phyloP scores from a whole-genome alignment of 2,888 invertebrate species.

The Diplolepis rosae region DNA sequence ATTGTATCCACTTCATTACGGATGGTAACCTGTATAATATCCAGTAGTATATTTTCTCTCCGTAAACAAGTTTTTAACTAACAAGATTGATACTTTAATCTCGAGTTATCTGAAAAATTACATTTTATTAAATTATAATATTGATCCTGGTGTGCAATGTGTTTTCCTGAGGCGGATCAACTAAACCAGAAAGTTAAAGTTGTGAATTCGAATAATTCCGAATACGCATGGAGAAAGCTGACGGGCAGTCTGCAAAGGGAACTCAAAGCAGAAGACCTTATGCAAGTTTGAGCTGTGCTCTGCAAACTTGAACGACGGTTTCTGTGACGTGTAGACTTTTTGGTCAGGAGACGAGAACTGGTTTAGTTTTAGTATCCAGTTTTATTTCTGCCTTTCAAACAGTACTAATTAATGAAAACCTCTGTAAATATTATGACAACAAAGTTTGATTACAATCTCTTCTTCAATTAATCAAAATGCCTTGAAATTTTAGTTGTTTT shows the following conservation, averaged over 20 bases:
- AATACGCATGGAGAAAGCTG: slow-evolving; percentile 6
- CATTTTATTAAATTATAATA: neutral
- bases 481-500: neutral
- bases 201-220: slow-evolving; percentile 1
- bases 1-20: too few relatives aligned
- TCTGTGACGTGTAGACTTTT: slow-evolving; percentile 5
- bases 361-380: slow-evolving; percentile 7
- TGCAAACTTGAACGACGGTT: slow-evolving; percentile 24
- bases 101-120: neutral
- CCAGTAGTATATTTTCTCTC: too few relatives aligned
- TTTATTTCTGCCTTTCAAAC: slow-evolving; percentile 4
- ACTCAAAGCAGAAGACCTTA: slow-evolving; percentile 26
- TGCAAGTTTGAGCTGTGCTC: slow-evolving; percentile 27
- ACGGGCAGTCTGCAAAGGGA: neutral
- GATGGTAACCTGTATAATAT: too few relatives aligned
- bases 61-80: too few relatives aligned
- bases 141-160: neutral
- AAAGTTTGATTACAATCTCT: neutral
- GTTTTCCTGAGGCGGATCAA: neutral
- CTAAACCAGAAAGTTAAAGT: neutral
- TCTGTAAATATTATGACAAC: neutral
- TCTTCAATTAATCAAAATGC: neutral
- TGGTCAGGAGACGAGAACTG: slow-evolving; percentile 2
- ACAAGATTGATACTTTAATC: too few relatives aligned
- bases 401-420: slow-evolving; percentile 19